Conservation (phyloP, 2,113 vertebrate genomes). For the Furnarius figulus region DNA sequence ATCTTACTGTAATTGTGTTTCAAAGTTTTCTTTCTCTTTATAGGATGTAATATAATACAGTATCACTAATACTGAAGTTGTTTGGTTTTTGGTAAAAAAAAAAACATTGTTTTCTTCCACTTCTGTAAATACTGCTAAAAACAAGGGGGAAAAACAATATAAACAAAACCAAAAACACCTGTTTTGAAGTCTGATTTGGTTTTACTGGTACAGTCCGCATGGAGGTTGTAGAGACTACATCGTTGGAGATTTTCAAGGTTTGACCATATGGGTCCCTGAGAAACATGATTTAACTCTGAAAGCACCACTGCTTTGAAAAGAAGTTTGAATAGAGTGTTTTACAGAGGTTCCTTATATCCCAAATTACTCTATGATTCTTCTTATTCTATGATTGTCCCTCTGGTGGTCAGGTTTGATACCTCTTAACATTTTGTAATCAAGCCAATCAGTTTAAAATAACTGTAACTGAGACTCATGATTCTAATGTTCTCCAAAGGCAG, state of each 20-base stretch:
- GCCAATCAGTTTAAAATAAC: not conserved
- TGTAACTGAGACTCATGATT: not conserved
- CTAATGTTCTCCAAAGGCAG: not conserved
- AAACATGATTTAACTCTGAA: not conserved
- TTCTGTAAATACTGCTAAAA: not conserved
- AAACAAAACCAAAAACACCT: not conserved
- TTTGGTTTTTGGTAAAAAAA: not conserved
- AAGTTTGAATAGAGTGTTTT: not conserved
- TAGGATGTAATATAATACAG: not conserved
- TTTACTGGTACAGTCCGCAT: not conserved
- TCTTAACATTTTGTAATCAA: not conserved
- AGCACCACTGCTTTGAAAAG: not conserved
- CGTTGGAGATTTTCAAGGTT: not conserved
- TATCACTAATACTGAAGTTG: not conserved
- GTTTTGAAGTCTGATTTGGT: not conserved
- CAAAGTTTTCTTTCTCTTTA: not conserved
- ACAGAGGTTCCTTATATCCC: not conserved
- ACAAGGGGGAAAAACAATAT: accelerated
- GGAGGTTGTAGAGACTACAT: not conserved
- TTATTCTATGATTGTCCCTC: not conserved
- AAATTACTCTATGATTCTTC: not conserved
- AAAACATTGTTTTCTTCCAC: not conserved
- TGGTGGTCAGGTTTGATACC: not conserved
- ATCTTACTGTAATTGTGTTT: not conserved
- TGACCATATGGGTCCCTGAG: not conserved